phyloP scores from a whole-genome alignment of 1,140 invertebrate species.

The Lepidurus arcticus region DNA sequence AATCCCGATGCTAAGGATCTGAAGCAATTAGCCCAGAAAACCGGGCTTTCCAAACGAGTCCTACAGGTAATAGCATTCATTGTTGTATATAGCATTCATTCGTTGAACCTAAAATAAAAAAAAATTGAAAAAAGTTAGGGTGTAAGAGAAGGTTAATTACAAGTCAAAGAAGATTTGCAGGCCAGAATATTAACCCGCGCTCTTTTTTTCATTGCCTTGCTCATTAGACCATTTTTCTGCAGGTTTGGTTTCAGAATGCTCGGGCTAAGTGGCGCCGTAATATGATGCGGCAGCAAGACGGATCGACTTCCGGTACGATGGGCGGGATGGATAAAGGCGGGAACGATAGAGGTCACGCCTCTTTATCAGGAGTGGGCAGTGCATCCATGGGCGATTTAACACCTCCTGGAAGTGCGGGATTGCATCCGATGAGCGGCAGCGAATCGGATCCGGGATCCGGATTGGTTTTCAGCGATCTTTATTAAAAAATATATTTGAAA shows the following conservation, averaged over 20 bases:
- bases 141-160: background rate
- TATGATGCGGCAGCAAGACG: conserved; percentile 58
- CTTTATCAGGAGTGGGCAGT: conserved; percentile 23
- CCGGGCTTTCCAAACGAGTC: conserved; percentile 91
- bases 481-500: conserved; percentile 23
- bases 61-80: conserved; percentile 68
- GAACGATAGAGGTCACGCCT: conserved; percentile 23
- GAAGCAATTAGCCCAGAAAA: conserved; percentile 91
- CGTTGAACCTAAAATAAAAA: background rate
- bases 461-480: conserved; percentile 34
- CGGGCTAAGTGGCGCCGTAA: conserved; percentile 89
- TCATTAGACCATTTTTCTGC: conserved; percentile 35
- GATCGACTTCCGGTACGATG: conserved; percentile 27
- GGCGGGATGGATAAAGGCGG: conserved; percentile 29
- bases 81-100: background rate
- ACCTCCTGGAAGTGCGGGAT: conserved; percentile 32
- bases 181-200: background rate
- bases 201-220: background rate
- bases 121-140: background rate
- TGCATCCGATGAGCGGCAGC: conserved; percentile 23
- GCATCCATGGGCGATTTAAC: conserved; percentile 33
- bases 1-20: conserved; percentile 95
- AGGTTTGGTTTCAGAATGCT: conserved; percentile 99
- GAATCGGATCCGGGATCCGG: conserved; percentile 28
- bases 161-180: background rate